These are phyloP conservation scores for Nudaria mundana DNA, from an alignment of 2,888 invertebrate genomes.

Conservation along the genomic window DNA sequence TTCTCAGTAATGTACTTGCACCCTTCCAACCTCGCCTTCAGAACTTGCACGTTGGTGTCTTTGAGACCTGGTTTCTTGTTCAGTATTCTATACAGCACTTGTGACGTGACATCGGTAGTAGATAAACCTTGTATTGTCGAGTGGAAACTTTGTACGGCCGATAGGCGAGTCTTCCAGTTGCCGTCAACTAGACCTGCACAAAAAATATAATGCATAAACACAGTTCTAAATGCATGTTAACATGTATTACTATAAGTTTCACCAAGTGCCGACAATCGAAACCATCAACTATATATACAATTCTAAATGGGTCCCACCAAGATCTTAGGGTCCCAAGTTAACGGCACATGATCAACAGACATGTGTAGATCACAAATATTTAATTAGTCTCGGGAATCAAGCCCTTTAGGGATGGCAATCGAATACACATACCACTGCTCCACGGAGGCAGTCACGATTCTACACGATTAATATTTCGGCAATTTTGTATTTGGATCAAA, in stretches of 20 bases:
- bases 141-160: constrained; percentile 87
- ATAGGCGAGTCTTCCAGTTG: constrained; percentile 93
- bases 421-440: too few relatives aligned
- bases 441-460: too few relatives aligned
- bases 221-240: background rate
- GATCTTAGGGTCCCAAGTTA: too few relatives aligned
- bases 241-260: too few relatives aligned
- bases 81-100: constrained; percentile 87
- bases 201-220: background rate
- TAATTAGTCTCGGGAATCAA: too few relatives aligned
- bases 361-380: background rate
- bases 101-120: constrained; percentile 84
- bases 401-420: too few relatives aligned
- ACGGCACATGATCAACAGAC: too few relatives aligned
- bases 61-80: constrained; percentile 92
- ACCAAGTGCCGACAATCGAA: too few relatives aligned
- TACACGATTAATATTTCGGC: too few relatives aligned
- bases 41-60: constrained; percentile 95
- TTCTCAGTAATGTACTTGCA: constrained; percentile 90
- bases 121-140: constrained; percentile 83
- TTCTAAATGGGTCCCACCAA: too few relatives aligned
- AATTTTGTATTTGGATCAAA: too few relatives aligned
- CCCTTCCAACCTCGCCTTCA: constrained; percentile 90
- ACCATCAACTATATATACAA: too few relatives aligned
- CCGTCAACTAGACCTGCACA: constrained; percentile 84